Evolutionary conservation across 1,140 invertebrate genomes (phyloP).

Genomic region (Aphaenogaster rudis): DNA sequence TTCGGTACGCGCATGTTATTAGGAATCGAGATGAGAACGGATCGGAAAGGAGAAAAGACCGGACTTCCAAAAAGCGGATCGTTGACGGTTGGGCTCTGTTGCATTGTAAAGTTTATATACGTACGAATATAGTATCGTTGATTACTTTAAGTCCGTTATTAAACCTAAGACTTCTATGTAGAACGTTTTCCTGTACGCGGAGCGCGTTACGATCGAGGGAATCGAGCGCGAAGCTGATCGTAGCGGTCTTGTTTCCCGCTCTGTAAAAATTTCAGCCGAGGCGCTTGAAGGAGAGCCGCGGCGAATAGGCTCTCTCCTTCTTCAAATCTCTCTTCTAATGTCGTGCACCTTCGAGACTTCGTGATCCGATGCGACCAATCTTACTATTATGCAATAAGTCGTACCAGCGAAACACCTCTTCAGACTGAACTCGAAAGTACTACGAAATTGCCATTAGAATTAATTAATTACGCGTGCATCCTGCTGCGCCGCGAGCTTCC

Average conservation of each 20-base stretch:
- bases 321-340: conserved; percentile 71
- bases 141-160: conserved; percentile 82
- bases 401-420: conserved; percentile 43
- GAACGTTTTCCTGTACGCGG: conserved; percentile 62
- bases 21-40: conserved; percentile 52
- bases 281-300: conserved; percentile 42
- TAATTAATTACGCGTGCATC: conserved; percentile 39
- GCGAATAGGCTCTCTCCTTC: background rate
- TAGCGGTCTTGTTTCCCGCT: conserved; percentile 43
- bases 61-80: conserved; percentile 23
- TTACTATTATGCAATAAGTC: conserved; percentile 33
- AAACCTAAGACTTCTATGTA: conserved; percentile 78
- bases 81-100: conserved; percentile 79
- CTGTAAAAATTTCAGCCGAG: conserved; percentile 64
- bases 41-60: conserved; percentile 19
- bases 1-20: conserved; percentile 61
- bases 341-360: conserved; percentile 66
- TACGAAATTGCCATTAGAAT: conserved; percentile 58
- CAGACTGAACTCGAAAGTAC: conserved; percentile 74
- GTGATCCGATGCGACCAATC: conserved; percentile 18
- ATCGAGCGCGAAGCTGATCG: conserved; percentile 27
- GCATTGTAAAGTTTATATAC: conserved; percentile 82
- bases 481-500: conserved; percentile 47
- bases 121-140: conserved; percentile 79
- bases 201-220: conserved; percentile 13